These are phyloP conservation scores for Mixornis gularis DNA, from an alignment of 2,113 vertebrate genomes.

Conservation along the genomic window DNA sequence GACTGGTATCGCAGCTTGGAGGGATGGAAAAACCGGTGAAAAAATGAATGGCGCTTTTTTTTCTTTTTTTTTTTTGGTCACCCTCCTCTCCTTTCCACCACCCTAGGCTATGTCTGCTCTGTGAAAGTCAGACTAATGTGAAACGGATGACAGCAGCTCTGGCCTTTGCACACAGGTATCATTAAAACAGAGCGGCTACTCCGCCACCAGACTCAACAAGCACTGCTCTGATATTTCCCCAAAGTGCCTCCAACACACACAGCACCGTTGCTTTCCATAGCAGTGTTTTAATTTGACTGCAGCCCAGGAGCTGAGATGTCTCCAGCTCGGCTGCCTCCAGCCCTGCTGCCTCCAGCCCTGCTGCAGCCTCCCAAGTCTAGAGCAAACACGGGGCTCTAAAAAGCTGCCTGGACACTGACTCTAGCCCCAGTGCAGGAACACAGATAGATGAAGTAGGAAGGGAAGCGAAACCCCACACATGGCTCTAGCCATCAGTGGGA, in stretches of 20 bases:
- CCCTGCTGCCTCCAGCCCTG: neutral
- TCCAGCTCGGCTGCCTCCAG: neutral
- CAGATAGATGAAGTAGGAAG: accelerated
- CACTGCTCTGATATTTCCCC: neutral
- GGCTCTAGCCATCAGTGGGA: accelerated
- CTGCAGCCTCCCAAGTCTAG: neutral
- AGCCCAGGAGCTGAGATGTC: neutral
- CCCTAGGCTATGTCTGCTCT: constrained; percentile 51
- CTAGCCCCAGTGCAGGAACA: neutral
- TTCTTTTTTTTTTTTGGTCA: neutral
- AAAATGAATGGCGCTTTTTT: neutral
- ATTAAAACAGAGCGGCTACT: neutral
- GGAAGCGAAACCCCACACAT: accelerated
- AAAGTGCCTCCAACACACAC: neutral
- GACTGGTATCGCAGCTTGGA: neutral
- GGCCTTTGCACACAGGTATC: constrained; percentile 49
- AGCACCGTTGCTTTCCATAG: accelerated
- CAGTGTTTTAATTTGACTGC: neutral
- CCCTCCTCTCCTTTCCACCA: constrained; percentile 11
- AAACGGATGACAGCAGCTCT: constrained; percentile 36
- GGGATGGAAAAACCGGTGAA: neutral
- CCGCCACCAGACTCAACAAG: neutral
- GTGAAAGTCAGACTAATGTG: constrained; percentile 45
- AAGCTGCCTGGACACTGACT: neutral
- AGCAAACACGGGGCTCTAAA: neutral